These are phyloP conservation scores for Myioborus melanocephalus DNA, from an alignment of 2,797 vertebrate genomes.

Conservation along the genomic window DNA sequence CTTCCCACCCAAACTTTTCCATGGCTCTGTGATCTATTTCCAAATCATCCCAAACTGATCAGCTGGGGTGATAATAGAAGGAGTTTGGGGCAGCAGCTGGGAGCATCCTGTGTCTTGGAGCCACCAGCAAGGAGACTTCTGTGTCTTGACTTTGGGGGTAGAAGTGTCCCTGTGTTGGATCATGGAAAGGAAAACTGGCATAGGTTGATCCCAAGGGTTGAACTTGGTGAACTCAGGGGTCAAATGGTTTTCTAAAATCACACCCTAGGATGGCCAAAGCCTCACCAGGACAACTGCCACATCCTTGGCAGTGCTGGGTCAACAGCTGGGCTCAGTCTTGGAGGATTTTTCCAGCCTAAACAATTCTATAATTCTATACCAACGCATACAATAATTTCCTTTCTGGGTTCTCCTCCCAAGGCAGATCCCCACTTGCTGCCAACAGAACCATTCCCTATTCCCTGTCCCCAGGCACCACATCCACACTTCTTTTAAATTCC, in stretches of 20 bases:
- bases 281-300: neutral
- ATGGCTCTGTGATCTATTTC: neutral
- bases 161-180: neutral
- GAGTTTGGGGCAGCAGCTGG: neutral
- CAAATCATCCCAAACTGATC: neutral
- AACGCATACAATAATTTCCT: neutral
- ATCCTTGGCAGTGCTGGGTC: neutral
- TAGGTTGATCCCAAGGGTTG: neutral
- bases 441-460: neutral
- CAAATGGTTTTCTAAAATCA: neutral
- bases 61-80: fast-evolving
- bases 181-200: neutral
- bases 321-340: fast-evolving
- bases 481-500: neutral
- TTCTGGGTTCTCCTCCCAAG: fast-evolving
- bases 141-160: neutral
- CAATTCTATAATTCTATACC: neutral
- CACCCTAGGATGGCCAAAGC: neutral
- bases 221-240: neutral
- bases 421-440: fast-evolving
- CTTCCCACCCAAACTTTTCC: neutral
- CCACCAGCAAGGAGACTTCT: neutral
- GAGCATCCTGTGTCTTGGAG: neutral
- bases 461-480: neutral
- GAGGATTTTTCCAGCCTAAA: neutral